These are phyloP conservation scores for Chaetoderma sp. DNA, from an alignment of 2,888 invertebrate genomes.

Conservation along the genomic window DNA sequence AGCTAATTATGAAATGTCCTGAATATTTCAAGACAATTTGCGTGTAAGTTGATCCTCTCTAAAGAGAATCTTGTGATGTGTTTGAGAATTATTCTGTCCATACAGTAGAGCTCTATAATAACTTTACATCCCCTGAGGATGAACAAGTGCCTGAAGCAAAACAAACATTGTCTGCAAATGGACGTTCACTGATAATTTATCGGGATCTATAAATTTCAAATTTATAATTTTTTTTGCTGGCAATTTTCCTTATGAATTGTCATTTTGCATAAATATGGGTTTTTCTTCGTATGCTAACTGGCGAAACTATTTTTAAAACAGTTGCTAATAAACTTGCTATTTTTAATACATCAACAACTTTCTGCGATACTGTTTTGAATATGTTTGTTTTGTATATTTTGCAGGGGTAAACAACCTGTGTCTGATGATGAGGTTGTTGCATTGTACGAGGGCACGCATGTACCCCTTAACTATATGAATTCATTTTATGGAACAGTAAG, in stretches of 20 bases:
- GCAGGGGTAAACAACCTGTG: slow-evolving; percentile 81
- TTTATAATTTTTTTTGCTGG: background rate
- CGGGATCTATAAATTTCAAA: too few species aligned
- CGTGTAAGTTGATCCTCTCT: too few species aligned
- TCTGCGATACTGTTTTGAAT: background rate
- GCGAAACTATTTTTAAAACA: background rate
- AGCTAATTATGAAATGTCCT: too few species aligned
- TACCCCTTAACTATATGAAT: slow-evolving; percentile 67
- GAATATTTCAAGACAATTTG: too few species aligned
- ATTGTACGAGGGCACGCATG: slow-evolving; percentile 77
- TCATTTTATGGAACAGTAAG: slow-evolving; percentile 66
- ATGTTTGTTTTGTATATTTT: slow-evolving; percentile 8
- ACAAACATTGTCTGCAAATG: too few species aligned
- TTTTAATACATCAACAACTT: background rate
- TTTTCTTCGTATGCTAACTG: background rate
- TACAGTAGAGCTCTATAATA: too few species aligned
- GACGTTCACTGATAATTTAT: too few species aligned
- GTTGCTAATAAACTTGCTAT: background rate
- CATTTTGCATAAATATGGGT: background rate
- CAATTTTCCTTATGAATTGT: background rate
- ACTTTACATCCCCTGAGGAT: too few species aligned
- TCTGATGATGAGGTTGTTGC: slow-evolving; percentile 86
- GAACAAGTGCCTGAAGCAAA: too few species aligned
- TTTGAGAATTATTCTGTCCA: too few species aligned
- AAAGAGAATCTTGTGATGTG: too few species aligned